These are phyloP conservation scores for Eulimnadia texana DNA, from an alignment of 1,140 invertebrate genomes.

Conservation along the genomic window DNA sequence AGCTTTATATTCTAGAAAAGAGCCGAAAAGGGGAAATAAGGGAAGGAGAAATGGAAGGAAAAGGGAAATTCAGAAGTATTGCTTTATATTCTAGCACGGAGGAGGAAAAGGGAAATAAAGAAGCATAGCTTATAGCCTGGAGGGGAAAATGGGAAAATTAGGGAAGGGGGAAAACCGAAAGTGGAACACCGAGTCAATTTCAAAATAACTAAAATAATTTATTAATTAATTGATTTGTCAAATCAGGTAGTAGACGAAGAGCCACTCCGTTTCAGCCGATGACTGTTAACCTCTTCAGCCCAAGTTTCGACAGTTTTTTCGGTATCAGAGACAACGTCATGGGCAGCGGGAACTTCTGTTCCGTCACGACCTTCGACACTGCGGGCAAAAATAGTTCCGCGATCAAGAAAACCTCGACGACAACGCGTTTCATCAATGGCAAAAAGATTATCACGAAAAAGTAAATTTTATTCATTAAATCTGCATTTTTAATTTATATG, in stretches of 20 bases:
- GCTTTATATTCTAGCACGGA: too few species aligned
- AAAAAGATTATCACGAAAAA: slow-evolving; percentile 95
- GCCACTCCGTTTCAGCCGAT: background rate
- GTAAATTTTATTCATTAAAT: slow-evolving; percentile 37
- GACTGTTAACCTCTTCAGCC: background rate
- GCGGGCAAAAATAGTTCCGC: slow-evolving; percentile 32
- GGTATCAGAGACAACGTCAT: slow-evolving; percentile 1
- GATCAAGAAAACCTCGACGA: slow-evolving; percentile 72
- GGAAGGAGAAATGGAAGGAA: too few species aligned
- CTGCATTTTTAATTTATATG: slow-evolving; percentile 7
- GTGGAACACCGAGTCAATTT: too few species aligned
- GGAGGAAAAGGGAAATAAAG: too few species aligned
- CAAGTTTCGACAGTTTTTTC: slow-evolving; percentile 28
- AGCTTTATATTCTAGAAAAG: too few species aligned
- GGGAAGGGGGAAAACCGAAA: too few species aligned
- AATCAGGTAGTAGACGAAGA: background rate
- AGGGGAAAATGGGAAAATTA: too few species aligned
- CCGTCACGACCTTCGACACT: slow-evolving; percentile 28
- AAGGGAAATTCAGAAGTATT: too few species aligned
- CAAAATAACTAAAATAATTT: too few species aligned
- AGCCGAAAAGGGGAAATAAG: too few species aligned
- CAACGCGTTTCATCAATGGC: slow-evolving; percentile 84
- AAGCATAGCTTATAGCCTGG: too few species aligned
- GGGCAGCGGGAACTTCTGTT: slow-evolving; percentile 20
- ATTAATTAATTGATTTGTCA: too few species aligned